Base-by-base conservation (phyloP, 2,888 invertebrate genomes). In the Kuschelorhynchus macadamiae region DNA sequence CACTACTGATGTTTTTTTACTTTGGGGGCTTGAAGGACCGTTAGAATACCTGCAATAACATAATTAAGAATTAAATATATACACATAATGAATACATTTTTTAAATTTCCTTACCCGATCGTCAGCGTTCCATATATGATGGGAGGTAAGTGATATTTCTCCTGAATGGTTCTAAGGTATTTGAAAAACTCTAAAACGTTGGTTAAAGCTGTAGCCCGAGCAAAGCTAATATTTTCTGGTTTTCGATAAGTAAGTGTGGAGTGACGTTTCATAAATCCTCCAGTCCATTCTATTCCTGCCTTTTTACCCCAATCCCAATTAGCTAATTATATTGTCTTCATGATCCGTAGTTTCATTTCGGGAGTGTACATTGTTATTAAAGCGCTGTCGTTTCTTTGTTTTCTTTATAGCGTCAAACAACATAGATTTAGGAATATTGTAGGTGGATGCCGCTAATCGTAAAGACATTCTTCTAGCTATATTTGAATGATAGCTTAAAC, bases 181-280 rank as follows among this genome's bases (percentile, higher is more conserved):
- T 7, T 11, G 16, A 25, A 42, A 17, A 7, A 70, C 70, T 25
- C 62, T 70, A 20, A 36, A 4, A 36, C 21, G 17, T 21, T 67
- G 63, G 44, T 59, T 60, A 57, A 20, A 36, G 64, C 41, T 8
- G 61, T 32, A 20, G 71, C 56, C 52, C 71, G 21, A 33, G 64
- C 64, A 36, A 71, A 44, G 52, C 63, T 70, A 53, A 50, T 70
- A 53, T 67, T 67, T 64, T 64, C 67, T 33, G 65, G 47, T 17
- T 65, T 71, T 16, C 67, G 44, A 33, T 60, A 49, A 2, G 67
- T 69, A 20, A 71, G 56, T 59, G 44, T 57, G 14, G 47, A 46
- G 17, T 59, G 59, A 12, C 59, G 59, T 46, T 46, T 59, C 59
- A 59, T 59, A 21, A 46, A 59, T 18, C 46, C 46, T 25, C 36